Percentiles rank a stretch among this genome's conserved stretches.
Evolutionary conservation across 2,888 invertebrate genomes (phyloP).

Genomic region (Tinea pellionella): DNA sequence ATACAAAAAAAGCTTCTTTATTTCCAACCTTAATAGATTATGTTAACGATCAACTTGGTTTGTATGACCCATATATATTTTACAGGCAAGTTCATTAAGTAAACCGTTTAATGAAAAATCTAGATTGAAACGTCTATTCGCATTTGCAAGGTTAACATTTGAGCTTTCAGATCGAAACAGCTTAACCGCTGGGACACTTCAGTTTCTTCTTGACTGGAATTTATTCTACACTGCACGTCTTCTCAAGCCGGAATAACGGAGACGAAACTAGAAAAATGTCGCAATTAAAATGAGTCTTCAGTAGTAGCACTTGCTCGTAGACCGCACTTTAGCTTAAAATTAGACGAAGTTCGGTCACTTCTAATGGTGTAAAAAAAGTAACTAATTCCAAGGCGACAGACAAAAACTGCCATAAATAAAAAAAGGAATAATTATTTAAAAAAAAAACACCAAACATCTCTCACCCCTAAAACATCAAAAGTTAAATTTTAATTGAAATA

Average conservation of each 20-base stretch:
- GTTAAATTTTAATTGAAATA: conserved; percentile 6
- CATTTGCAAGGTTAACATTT: neutral
- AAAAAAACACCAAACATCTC: neutral
- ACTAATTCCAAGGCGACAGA: too few species aligned
- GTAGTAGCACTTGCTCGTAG: too few species aligned
- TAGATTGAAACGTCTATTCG: neutral
- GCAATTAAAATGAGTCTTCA: too few species aligned
- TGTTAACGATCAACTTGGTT: too few species aligned
- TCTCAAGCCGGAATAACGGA: too few species aligned
- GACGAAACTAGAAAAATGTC: too few species aligned
- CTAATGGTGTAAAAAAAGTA: too few species aligned
- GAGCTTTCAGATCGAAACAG: neutral
- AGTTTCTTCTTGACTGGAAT: neutral
- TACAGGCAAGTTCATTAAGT: neutral
- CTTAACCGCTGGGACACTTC: neutral
- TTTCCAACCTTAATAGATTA: neutral
- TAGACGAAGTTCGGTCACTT: too few species aligned
- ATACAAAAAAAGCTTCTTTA: neutral
- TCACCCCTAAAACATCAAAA: neutral
- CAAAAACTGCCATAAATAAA: neutral
- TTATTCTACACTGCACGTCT: too few species aligned
- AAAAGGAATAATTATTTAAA: neutral
- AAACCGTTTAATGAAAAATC: conserved; percentile 7
- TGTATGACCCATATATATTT: too few species aligned
- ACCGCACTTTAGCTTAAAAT: too few species aligned